Conservation (phyloP, 2,113 vertebrate genomes). For the Oreocharis arfaki region DNA sequence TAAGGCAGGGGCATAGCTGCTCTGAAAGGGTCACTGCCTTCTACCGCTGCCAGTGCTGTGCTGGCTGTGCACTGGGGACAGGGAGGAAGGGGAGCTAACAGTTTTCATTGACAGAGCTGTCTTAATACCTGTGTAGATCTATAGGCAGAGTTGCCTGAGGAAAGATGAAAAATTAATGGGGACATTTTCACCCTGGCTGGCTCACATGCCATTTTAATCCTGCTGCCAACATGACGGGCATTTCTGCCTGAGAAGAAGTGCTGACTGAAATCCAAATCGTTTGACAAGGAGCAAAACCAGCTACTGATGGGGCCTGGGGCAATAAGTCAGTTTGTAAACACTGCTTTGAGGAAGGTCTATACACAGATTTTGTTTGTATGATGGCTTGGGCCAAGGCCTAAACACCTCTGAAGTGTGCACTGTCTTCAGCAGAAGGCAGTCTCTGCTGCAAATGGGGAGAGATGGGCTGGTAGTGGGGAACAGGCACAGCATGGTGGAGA, state of each 20-base stretch:
- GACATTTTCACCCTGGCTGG: slow-evolving; percentile 56
- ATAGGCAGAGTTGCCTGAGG: slow-evolving; percentile 57
- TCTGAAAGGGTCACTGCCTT: neutral
- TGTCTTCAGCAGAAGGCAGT: neutral
- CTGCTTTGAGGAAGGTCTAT: neutral
- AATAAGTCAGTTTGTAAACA: slow-evolving; percentile 19
- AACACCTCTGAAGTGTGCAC: neutral
- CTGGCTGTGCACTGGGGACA: neutral
- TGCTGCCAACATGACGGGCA: slow-evolving; percentile 12
- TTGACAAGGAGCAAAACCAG: neutral
- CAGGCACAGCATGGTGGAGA: neutral
- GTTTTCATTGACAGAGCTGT: neutral
- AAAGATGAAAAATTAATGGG: slow-evolving; percentile 66
- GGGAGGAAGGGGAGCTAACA: neutral
- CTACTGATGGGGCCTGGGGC: neutral
- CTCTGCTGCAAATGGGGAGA: neutral
- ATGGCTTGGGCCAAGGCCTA: neutral
- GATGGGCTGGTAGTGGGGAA: neutral
- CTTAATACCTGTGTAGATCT: slow-evolving; percentile 56
- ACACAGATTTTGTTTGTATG: neutral
- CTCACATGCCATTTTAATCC: slow-evolving; percentile 64
- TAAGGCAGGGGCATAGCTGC: neutral
- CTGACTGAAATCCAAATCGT: neutral
- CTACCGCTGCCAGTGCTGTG: neutral
- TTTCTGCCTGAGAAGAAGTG: slow-evolving; percentile 8